Conservation (phyloP, 2,113 vertebrate species). For the Micronisus gabar region DNA sequence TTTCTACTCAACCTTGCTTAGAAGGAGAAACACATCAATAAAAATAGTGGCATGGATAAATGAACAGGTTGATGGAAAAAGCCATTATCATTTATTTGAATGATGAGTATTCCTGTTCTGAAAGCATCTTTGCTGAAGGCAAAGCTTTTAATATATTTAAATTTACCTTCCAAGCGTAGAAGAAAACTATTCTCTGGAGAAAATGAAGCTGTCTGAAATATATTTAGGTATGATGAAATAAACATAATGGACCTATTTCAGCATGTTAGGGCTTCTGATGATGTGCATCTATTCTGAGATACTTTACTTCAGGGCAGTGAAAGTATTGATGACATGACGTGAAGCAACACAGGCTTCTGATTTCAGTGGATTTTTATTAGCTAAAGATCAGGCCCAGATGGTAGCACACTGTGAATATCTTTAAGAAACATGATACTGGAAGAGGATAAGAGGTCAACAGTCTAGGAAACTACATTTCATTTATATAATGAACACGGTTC, state of each 20-base stretch:
- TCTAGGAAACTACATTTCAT: neutral
- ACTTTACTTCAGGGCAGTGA: neutral
- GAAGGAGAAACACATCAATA: constrained; percentile 28
- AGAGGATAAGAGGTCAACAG: neutral
- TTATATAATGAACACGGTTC: neutral
- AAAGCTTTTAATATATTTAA: constrained; percentile 34
- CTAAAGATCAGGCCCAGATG: neutral
- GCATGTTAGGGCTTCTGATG: neutral
- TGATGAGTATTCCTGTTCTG: constrained; percentile 12
- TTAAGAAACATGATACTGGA: neutral
- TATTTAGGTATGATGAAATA: constrained; percentile 17
- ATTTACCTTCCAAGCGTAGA: neutral
- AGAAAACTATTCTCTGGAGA: neutral
- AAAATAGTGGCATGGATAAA: constrained; percentile 30
- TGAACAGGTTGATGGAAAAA: constrained; percentile 25
- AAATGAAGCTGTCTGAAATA: constrained; percentile 15
- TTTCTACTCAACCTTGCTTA: constrained; percentile 31
- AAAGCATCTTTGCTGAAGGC: constrained; percentile 29
- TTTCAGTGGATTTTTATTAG: neutral
- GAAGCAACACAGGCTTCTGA: neutral
- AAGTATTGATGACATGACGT: neutral
- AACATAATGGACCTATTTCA: neutral
- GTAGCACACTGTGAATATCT: neutral
- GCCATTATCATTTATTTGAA: constrained; percentile 22
- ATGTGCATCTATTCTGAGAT: neutral